phyloP scores from a whole-genome alignment of 2,888 invertebrate genomes.

The Gonocerus acuteangulatus region DNA sequence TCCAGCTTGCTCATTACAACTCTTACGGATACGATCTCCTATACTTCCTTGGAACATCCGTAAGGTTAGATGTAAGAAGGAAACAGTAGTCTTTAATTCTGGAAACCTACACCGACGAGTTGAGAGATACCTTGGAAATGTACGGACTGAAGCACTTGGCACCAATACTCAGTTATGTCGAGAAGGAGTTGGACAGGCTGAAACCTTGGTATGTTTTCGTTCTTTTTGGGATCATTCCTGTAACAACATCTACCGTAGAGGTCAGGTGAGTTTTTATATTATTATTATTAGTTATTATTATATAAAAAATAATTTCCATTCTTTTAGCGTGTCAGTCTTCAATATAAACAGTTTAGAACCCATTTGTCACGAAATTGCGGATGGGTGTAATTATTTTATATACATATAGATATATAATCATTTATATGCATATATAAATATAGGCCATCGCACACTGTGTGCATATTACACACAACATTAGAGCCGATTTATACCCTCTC shows the following conservation, averaged over 20 bases:
- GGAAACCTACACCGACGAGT: not conserved
- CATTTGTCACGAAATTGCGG: too few species aligned
- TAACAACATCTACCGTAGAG: not conserved
- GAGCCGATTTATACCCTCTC: too few species aligned
- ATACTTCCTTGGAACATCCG: not conserved
- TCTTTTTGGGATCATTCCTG: not conserved
- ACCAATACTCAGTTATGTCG: not conserved
- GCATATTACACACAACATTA: too few species aligned
- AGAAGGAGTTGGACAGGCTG: not conserved
- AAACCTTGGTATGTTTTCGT: not conserved
- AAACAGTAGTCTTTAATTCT: not conserved
- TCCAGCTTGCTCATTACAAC: conserved; percentile 6
- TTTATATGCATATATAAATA: too few species aligned
- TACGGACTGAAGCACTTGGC: not conserved
- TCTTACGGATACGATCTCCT: conserved; percentile 2
- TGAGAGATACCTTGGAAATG: not conserved
- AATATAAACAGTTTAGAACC: too few species aligned
- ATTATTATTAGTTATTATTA: too few species aligned
- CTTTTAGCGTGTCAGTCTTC: too few species aligned
- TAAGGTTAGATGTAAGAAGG: not conserved
- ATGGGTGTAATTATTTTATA: too few species aligned
- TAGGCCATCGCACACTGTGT: too few species aligned
- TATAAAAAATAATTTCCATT: too few species aligned
- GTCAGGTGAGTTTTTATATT: not conserved
- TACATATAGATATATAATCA: too few species aligned